Evolutionary conservation across 2,113 vertebrate species (phyloP), one percentile per base, ranked within the genome.

Genomic region (Acrocephalus kingi): DNA sequence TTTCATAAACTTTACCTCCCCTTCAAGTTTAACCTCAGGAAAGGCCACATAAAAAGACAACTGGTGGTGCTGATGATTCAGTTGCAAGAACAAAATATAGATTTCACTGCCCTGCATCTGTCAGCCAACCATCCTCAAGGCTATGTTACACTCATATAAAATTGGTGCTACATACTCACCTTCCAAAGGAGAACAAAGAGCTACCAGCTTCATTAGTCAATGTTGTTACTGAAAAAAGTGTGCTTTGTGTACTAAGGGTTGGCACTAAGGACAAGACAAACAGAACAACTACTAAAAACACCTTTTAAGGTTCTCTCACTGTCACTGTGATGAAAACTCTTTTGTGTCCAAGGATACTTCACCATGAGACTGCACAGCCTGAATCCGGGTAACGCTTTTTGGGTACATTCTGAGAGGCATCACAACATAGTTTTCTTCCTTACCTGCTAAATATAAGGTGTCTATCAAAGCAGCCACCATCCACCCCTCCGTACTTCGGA

Each of bases 361-460:
- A 0, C 27, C 28, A 25, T 43, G 13, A 45, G 67, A 64, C 46
- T 9, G 46, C 56, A 77, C 35, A 93, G 93, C 28, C 79, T 73
- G 18, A 88, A 81, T 84, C 87, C 84, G 88, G 49, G 79, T 43
- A 59, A 67, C 15, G 80, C 46, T 86, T 91, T 87, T 31, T 56
- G 45, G 39, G 15, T 31, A 87, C 43, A 73, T 69, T 76, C 77
- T 68, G 81, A 92, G 76, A 81, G 87, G 43, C 66, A 84, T 61
- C 33, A 85, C 51, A 55, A 84, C 85, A 69, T 4, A 28, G 51
- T 64, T 75, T 87, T 84, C 94, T 88, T 96, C 79, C 97, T 97
- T 96, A 99, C 99, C 99, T 99, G 99, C 99, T 99, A 95, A 99
- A 99, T 96, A 99, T 99, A 88, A 99, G 99, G 93, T 99, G 99